Evolutionary conservation across 2,888 invertebrate genomes (phyloP).

Genomic region (Pyralis farinalis): DNA sequence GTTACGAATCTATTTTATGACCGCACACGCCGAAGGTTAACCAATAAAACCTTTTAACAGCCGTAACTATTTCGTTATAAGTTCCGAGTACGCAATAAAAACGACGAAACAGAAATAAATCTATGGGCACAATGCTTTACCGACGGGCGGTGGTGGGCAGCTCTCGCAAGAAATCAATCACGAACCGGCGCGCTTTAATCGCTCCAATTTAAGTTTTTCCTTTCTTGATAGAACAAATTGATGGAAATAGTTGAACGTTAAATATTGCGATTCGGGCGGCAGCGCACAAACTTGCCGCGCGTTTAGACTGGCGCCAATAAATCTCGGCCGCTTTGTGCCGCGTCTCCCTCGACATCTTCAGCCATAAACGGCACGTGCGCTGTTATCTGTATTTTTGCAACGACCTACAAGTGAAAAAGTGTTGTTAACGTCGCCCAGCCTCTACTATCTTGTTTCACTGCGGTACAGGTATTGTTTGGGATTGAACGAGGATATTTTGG

Average conservation of each 20-base stretch:
- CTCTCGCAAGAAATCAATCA: conserved; percentile 62
- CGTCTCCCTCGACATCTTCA: conserved; percentile 58
- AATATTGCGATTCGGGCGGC: conserved; percentile 54
- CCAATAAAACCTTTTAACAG: conserved; percentile 81
- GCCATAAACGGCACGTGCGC: conserved; percentile 66
- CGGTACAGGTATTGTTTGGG: conserved; percentile 38
- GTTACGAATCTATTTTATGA: conserved; percentile 78
- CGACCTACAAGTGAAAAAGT: conserved; percentile 59
- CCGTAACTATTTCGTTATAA: conserved; percentile 79
- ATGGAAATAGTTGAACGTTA: conserved; percentile 67
- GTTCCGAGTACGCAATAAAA: conserved; percentile 79
- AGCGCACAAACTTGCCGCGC: conserved; percentile 60
- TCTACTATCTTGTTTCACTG: conserved; percentile 38
- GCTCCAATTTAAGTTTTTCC: conserved; percentile 70
- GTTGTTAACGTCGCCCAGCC: conserved; percentile 45
- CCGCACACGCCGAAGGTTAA: conserved; percentile 77
- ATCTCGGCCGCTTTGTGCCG: conserved; percentile 58
- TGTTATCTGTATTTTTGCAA: conserved; percentile 61
- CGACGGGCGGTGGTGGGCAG: conserved; percentile 31
- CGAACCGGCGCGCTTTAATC: conserved; percentile 54
- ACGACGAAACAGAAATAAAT: conserved; percentile 75
- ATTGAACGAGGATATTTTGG: conserved; percentile 35
- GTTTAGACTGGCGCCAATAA: conserved; percentile 59
- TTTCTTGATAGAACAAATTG: conserved; percentile 63
- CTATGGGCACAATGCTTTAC: conserved; percentile 59